phyloP scores from a whole-genome alignment of 2,113 vertebrate species.

The Chaetodon trifascialis region DNA sequence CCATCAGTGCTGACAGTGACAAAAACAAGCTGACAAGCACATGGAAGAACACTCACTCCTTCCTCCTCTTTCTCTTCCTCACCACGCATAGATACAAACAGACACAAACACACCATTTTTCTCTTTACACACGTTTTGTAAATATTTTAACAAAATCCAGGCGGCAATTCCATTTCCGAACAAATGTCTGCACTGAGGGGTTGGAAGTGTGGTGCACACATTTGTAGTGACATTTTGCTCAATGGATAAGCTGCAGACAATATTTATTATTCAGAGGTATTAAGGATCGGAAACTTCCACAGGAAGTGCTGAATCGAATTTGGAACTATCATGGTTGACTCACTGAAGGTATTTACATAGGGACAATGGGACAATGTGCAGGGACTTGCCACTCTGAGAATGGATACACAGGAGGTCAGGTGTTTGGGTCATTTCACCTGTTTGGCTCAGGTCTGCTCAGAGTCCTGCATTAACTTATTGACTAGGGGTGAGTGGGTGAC shows the following conservation, averaged over 20 bases:
- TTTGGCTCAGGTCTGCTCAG: constrained; percentile 31
- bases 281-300: not conserved
- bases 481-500: constrained; percentile 25
- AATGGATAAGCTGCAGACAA: not conserved
- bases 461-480: constrained; percentile 50
- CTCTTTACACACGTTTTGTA: not conserved
- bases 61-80: not conserved
- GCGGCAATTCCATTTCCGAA: no score
- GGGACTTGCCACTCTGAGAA: constrained; percentile 15
- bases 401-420: constrained; percentile 11
- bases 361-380: constrained; percentile 2
- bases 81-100: no score
- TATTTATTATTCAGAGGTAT: constrained; percentile 22
- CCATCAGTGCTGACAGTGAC: not conserved
- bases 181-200: not conserved
- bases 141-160: no score
- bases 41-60: no score
- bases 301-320: constrained; percentile 24
- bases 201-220: not conserved
- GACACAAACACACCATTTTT: no score
- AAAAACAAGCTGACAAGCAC: no score
- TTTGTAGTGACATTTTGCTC: not conserved
- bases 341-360: constrained; percentile 11
- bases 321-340: not conserved
- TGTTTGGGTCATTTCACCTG: constrained; percentile 25